These are phyloP conservation scores for Catharus minimus DNA, from an alignment of 2,113 vertebrate genomes.

Conservation along the genomic window DNA sequence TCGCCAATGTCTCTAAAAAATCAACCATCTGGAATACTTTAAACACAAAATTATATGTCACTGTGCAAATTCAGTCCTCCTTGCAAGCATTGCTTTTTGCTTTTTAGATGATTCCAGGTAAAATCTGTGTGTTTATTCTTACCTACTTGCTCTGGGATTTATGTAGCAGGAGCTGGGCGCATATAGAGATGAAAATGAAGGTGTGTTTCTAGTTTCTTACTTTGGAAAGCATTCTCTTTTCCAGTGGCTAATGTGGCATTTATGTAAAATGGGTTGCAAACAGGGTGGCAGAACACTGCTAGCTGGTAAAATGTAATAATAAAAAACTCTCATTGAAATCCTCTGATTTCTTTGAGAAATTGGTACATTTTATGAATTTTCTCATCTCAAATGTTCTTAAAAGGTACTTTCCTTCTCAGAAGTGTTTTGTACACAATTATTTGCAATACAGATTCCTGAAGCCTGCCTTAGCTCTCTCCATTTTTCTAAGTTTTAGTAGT, in stretches of 20 bases:
- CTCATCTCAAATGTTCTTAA: neutral
- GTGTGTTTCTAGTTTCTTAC: constrained; percentile 13
- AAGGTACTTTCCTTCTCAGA: neutral
- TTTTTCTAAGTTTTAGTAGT: neutral
- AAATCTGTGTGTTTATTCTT: constrained; percentile 20
- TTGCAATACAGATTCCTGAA: neutral
- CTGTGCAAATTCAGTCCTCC: neutral
- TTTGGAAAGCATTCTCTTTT: constrained; percentile 1
- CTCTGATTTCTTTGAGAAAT: neutral
- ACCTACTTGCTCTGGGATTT: neutral
- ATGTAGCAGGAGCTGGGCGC: neutral
- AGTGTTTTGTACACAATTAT: neutral
- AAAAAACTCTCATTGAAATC: neutral
- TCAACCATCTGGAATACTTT: neutral
- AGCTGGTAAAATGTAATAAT: neutral
- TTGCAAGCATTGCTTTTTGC: neutral
- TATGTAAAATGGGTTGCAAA: neutral
- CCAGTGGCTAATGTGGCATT: neutral
- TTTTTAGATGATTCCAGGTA: constrained; percentile 1
- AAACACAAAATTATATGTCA: neutral
- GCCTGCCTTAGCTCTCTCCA: neutral
- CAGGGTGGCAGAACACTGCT: neutral
- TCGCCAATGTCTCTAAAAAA: neutral
- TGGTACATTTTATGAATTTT: neutral
- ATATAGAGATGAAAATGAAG: neutral